phyloP scores from a whole-genome alignment of 2,888 invertebrate genomes.

The Lasioglossum villosulum region DNA sequence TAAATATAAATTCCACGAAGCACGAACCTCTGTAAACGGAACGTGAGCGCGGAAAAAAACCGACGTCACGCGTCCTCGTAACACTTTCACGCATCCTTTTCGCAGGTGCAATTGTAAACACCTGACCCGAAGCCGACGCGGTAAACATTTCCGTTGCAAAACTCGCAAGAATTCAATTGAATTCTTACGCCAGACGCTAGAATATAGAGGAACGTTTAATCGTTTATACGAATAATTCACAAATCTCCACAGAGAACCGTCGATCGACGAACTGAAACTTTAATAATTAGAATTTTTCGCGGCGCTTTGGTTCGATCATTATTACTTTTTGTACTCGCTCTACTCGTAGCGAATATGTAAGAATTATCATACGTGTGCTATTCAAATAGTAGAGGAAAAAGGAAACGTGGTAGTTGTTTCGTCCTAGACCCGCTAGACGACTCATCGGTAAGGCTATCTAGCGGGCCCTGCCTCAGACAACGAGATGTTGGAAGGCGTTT shows the following conservation, averaged over 20 bases:
- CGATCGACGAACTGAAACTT: background rate
- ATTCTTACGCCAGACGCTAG: no score
- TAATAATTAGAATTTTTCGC: no score
- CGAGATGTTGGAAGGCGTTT: no score
- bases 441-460: no score
- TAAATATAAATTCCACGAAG: constrained; percentile 48
- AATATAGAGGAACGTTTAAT: background rate
- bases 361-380: no score
- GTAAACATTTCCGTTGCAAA: constrained; percentile 62
- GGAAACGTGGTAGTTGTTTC: no score
- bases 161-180: constrained; percentile 50
- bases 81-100: constrained; percentile 18
- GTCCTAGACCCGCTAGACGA: no score
- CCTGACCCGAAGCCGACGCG: background rate
- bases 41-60: constrained; percentile 49
- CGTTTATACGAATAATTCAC: background rate
- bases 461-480: no score
- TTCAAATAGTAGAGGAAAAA: no score
- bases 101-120: constrained; percentile 32
- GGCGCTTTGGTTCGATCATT: no score
- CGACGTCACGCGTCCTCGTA: constrained; percentile 24
- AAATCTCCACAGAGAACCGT: background rate
- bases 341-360: no score
- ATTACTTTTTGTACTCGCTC: no score
- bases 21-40: constrained; percentile 44